A percentile compares a stretch with the other conserved stretches of the same genome.
These are phyloP conservation scores for Endotricha flammealis DNA, from an alignment of 2,888 invertebrate genomes.

Conservation along the genomic window DNA sequence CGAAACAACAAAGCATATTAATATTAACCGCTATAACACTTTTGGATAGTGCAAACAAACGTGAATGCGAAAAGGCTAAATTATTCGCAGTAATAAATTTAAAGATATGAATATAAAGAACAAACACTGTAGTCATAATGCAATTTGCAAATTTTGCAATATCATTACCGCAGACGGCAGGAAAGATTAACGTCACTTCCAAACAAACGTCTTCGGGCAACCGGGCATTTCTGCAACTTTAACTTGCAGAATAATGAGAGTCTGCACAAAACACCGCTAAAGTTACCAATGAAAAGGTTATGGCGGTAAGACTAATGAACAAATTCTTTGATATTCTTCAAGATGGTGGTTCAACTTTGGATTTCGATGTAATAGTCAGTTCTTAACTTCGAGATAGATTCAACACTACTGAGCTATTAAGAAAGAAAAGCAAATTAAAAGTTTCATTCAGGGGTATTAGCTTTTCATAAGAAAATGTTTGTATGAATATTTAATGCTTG, in stretches of 20 bases:
- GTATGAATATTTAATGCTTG: too few species aligned
- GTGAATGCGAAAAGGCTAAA: constrained; percentile 17
- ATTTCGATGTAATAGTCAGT: too few species aligned
- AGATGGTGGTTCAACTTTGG: too few species aligned
- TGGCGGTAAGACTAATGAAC: too few species aligned
- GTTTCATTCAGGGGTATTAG: too few species aligned
- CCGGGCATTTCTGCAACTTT: constrained; percentile 4
- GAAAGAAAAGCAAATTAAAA: too few species aligned
- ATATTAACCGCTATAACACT: constrained; percentile 7
- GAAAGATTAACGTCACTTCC: constrained; percentile 49
- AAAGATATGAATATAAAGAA: constrained; percentile 42
- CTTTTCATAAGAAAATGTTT: too few species aligned
- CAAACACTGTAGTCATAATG: constrained; percentile 41
- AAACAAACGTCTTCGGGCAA: constrained; percentile 29
- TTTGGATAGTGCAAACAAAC: constrained; percentile 11
- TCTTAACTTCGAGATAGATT: too few species aligned
- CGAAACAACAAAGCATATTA: constrained; percentile 4
- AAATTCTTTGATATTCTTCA: too few species aligned
- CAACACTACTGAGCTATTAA: too few species aligned
- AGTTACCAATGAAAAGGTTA: too few species aligned
- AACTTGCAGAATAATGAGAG: constrained; percentile 8
- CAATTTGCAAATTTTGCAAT: constrained; percentile 61
- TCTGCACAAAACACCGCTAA: neutral
- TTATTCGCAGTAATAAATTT: constrained; percentile 25
- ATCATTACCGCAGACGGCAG: constrained; percentile 46